phyloP scores from a whole-genome alignment of 2,113 vertebrate genomes.

The Barnardius zonarius region DNA sequence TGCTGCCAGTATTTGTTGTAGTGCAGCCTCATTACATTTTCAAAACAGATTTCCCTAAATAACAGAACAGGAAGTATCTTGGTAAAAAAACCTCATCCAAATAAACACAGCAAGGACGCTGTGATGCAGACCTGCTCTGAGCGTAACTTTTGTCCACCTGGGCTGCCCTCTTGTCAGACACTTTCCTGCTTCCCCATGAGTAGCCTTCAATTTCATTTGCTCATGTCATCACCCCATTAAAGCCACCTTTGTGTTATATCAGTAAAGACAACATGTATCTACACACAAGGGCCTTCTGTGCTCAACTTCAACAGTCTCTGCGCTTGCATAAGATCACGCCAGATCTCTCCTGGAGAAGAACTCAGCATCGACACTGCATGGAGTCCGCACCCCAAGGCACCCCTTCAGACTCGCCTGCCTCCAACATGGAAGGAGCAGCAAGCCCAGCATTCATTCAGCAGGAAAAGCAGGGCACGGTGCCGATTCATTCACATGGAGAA shows the following conservation, averaged over 20 bases:
- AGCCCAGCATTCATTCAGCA: background rate
- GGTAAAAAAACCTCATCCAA: background rate
- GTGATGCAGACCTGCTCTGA: background rate
- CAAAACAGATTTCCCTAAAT: background rate
- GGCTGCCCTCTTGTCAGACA: background rate
- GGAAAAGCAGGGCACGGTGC: background rate
- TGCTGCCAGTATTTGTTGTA: background rate
- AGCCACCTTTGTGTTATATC: background rate
- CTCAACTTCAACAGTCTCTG: background rate
- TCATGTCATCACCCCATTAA: background rate
- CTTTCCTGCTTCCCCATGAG: background rate
- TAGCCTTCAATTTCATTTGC: background rate
- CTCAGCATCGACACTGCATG: rapidly evolving
- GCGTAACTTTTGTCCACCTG: background rate
- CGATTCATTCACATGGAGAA: background rate
- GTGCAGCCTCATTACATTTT: background rate
- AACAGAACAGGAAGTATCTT: background rate
- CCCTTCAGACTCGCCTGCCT: background rate
- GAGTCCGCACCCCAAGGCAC: background rate
- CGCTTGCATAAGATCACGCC: rapidly evolving
- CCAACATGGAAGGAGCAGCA: background rate
- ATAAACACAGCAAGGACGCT: rapidly evolving
- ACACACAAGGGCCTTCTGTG: background rate
- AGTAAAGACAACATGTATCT: background rate
- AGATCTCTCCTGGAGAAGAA: background rate